Evolutionary conservation across 2,797 vertebrate species (phyloP).

Genomic region (Sciaenops ocellatus): DNA sequence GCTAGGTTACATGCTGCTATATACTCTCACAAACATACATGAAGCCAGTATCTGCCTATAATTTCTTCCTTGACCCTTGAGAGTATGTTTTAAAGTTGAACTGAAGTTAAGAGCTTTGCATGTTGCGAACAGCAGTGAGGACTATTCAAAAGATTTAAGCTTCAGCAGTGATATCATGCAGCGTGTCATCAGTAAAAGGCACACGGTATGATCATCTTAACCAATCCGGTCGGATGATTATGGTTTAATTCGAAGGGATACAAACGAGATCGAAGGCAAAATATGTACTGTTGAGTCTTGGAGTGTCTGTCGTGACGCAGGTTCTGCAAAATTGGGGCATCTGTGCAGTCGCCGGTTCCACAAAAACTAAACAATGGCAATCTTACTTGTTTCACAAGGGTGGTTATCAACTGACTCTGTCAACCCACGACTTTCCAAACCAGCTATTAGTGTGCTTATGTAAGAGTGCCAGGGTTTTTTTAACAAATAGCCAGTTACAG

Average conservation of each 20-base stretch:
- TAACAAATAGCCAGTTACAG: conserved; percentile 19
- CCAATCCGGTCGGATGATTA: conserved; percentile 5
- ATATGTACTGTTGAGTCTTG: background rate
- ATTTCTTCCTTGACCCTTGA: background rate
- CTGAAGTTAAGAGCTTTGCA: background rate
- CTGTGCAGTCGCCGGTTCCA: conserved; percentile 31
- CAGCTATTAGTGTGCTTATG: conserved; percentile 62
- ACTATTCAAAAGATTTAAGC: background rate
- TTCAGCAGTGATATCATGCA: background rate
- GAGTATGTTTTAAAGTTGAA: background rate
- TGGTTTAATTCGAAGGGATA: conserved; percentile 27
- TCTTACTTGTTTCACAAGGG: conserved; percentile 56
- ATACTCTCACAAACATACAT: background rate
- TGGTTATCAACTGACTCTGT: conserved; percentile 60
- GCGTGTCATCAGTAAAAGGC: background rate
- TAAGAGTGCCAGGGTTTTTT: conserved; percentile 27
- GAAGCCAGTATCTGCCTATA: background rate
- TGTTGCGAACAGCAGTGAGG: background rate
- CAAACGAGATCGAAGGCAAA: conserved; percentile 12
- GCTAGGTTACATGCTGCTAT: conserved; percentile 26
- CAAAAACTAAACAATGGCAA: conserved; percentile 56
- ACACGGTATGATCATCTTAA: background rate
- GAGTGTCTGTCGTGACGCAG: conserved; percentile 18
- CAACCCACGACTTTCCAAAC: conserved; percentile 60
- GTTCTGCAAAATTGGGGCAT: conserved; percentile 40